Evolutionary conservation across 2,888 invertebrate genomes (phyloP).

Genomic region (Melanargia galathea): DNA sequence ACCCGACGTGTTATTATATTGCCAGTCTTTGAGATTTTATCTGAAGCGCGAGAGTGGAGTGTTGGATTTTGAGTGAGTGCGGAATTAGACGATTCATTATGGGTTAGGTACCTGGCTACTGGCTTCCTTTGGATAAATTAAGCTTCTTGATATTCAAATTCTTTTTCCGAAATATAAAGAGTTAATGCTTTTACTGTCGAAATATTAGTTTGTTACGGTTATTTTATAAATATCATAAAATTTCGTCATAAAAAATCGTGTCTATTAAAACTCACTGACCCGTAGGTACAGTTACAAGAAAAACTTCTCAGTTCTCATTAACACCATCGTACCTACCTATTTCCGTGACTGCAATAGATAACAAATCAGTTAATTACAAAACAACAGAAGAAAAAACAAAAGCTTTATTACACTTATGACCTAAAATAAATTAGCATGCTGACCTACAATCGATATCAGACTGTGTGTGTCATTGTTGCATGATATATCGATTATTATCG

Average conservation of each 20-base stretch:
- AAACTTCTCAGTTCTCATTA: constrained; percentile 7
- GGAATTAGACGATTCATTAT: too few relatives aligned
- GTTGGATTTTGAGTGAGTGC: neutral
- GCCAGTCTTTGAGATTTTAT: constrained; percentile 2
- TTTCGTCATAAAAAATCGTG: neutral
- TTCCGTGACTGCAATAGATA: constrained; percentile 13
- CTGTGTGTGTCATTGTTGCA: constrained; percentile 50
- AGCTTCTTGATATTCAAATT: too few relatives aligned
- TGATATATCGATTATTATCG: constrained; percentile 45
- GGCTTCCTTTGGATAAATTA: too few relatives aligned
- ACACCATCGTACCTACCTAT: neutral
- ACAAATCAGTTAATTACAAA: constrained; percentile 17
- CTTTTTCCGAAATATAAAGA: too few relatives aligned
- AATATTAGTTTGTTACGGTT: too few relatives aligned
- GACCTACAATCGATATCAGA: constrained; percentile 60
- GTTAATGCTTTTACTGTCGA: too few relatives aligned
- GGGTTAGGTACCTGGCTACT: too few relatives aligned
- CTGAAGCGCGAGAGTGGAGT: neutral
- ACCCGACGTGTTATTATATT: constrained; percentile 14
- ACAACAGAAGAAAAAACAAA: neutral
- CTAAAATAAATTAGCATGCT: constrained; percentile 42
- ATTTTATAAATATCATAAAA: neutral
- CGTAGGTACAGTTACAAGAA: neutral
- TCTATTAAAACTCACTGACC: constrained; percentile 2
- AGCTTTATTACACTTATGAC: constrained; percentile 23